phyloP scores from a whole-genome alignment of 2,797 vertebrate species.

The Carapus acus region DNA sequence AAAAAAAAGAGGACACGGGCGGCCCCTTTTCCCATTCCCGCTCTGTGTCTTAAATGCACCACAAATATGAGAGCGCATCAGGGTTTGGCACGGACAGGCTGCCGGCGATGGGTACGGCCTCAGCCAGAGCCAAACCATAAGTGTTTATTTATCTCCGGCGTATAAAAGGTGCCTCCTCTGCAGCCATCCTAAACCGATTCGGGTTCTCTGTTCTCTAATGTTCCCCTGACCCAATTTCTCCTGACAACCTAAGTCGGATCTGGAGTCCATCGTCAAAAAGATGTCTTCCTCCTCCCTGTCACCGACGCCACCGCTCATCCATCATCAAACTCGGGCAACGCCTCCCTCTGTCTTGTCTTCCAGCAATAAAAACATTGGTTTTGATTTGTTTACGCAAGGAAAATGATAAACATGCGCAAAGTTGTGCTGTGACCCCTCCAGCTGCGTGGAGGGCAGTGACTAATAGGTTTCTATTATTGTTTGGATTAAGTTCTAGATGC shows the following conservation, averaged over 20 bases:
- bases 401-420: constrained; percentile 60
- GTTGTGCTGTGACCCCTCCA: constrained; percentile 38
- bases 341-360: constrained; percentile 44
- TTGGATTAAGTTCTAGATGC: constrained; percentile 42
- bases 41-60: constrained; percentile 31
- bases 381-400: constrained; percentile 52
- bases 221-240: constrained; percentile 35
- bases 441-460: constrained; percentile 36
- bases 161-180: constrained; percentile 25
- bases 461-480: constrained; percentile 56
- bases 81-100: constrained; percentile 21
- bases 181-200: constrained; percentile 37
- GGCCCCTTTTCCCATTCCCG: constrained; percentile 37
- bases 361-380: constrained; percentile 55
- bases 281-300: constrained; percentile 31
- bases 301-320: too few relatives aligned
- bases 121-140: constrained; percentile 21
- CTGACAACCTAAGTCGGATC: constrained; percentile 40
- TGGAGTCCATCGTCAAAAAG: constrained; percentile 41
- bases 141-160: constrained; percentile 8
- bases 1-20: too few relatives aligned
- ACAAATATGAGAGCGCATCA: constrained; percentile 15
- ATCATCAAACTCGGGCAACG: constrained; percentile 12
- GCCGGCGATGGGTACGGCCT: constrained; percentile 18
- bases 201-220: constrained; percentile 18